These are phyloP conservation scores for Platycheirus rosarum DNA, from an alignment of 2,888 invertebrate species.

Conservation along the genomic window DNA sequence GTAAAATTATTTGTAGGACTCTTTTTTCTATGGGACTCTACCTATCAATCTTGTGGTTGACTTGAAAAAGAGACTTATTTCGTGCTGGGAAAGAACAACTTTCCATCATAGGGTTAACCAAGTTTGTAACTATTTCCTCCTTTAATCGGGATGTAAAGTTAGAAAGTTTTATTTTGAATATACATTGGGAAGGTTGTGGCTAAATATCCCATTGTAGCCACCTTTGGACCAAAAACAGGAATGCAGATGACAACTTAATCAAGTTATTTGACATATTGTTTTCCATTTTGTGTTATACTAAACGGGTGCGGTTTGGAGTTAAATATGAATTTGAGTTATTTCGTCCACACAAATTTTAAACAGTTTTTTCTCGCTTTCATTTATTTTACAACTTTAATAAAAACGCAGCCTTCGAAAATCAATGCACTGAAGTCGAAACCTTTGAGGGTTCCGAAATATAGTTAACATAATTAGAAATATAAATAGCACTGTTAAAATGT, in stretches of 20 bases:
- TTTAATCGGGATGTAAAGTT: background rate
- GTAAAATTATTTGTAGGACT: constrained; percentile 24
- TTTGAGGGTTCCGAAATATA: no score
- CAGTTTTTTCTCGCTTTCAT: no score
- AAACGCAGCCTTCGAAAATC: no score
- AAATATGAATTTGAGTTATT: background rate
- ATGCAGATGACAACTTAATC: constrained; percentile 68
- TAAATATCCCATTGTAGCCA: background rate
- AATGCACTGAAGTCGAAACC: no score
- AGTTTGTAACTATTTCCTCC: constrained; percentile 46
- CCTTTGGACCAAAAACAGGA: constrained; percentile 17
- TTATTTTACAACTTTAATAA: no score
- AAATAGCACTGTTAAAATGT: no score
- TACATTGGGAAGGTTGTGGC: background rate
- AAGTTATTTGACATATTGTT: constrained; percentile 57
- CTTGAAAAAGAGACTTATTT: constrained; percentile 23
- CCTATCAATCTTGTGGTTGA: constrained; percentile 39
- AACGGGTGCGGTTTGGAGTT: background rate
- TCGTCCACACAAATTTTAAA: no score
- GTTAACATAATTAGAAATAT: no score
- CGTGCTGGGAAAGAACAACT: constrained; percentile 27
- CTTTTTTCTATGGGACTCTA: constrained; percentile 4
- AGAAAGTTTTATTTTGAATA: constrained; percentile 12
- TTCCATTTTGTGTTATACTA: constrained; percentile 38
- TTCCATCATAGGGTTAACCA: constrained; percentile 44